Evolutionary conservation across 2,113 vertebrate species (phyloP), one percentile per base, ranked within the genome.

Genomic region (Pterocles gutturalis): DNA sequence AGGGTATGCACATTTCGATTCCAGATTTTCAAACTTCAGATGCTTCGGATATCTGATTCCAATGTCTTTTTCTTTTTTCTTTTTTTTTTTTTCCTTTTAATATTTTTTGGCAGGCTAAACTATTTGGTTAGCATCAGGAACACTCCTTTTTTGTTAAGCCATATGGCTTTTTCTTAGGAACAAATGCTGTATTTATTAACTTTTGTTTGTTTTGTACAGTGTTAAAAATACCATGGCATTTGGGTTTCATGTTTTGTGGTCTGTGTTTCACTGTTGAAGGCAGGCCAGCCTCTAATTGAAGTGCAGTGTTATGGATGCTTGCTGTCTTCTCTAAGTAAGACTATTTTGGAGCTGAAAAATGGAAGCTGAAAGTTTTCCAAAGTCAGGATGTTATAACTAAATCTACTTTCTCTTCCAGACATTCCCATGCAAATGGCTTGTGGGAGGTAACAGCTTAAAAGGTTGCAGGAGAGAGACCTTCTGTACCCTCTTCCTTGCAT

Each of bases 341-440:
- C 76, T 94, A 85, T 94, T 96, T 95, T 88, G 58, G 87, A 94
- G 66, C 94, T 94, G 87, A 54, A 82, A 82, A 62, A 93, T 88
- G 62, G 45, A 49, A 95, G 54, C 90, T 93, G 87, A 83, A 93
- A 90, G 36, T 93, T 95, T 90, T 95, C 90, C 75, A 67, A 20
- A 91, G 82, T 66, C 82, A 86, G 71, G 79, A 86, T 96, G 71
- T 91, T 94, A 45, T 24, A 88, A 88, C 71, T 62, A 72, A 92
- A 64, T 86, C 66, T 87, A 54, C 58, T 72, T 85, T 89, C 90
- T 77, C 90, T 90, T 93, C 67, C 90, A 94, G 90, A 83, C 41
- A 38, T 96, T 85, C 46, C 83, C 84, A 29, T 90, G 85, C 85
- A 90, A 90, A 91, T 69, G 75, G 53, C 29, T 77, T 92, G 95